phyloP scores from a whole-genome alignment of 1,140 invertebrate genomes.

The Tetragonula clypearis region DNA sequence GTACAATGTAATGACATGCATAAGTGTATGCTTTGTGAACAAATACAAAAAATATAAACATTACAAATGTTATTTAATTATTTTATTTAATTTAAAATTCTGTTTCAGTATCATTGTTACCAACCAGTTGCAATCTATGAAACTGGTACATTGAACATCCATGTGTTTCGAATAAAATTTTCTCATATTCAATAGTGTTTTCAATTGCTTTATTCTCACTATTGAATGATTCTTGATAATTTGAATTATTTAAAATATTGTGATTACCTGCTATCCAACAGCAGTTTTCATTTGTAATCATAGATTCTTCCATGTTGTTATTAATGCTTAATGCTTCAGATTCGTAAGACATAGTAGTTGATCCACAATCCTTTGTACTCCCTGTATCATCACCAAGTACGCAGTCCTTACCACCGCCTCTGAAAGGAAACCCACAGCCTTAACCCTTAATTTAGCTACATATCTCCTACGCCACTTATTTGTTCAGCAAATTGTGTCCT shows the following conservation, averaged over 20 bases:
- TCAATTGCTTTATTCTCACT: conserved; percentile 31
- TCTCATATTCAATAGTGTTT: conserved; percentile 69
- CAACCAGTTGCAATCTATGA: conserved; percentile 62
- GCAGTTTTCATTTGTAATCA: conserved; percentile 47
- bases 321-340: conserved; percentile 55
- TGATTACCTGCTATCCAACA: conserved; percentile 68
- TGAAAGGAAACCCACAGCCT: conserved; percentile 73
- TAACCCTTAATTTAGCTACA: conserved; percentile 63
- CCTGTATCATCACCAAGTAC: conserved; percentile 66
- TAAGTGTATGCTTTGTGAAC: conserved; percentile 57
- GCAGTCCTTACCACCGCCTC: conserved; percentile 72
- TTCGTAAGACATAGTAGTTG: conserved; percentile 69
- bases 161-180: conserved; percentile 77
- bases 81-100: conserved; percentile 72
- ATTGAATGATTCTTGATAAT: conserved; percentile 52
- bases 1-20: conserved; percentile 49
- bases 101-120: conserved; percentile 64
- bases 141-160: conserved; percentile 76
- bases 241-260: conserved; percentile 62
- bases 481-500: conserved; percentile 55
- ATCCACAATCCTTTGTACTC: conserved; percentile 62
- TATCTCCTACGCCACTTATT: conserved; percentile 45
- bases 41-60: conserved; percentile 56
- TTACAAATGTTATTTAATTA: conserved; percentile 37
- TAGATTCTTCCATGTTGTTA: conserved; percentile 33